A percentile compares a stretch with the other conserved stretches of the same genome.
Conservation (phyloP, 2,888 invertebrate species). For the Drosophila bunnanda region DNA sequence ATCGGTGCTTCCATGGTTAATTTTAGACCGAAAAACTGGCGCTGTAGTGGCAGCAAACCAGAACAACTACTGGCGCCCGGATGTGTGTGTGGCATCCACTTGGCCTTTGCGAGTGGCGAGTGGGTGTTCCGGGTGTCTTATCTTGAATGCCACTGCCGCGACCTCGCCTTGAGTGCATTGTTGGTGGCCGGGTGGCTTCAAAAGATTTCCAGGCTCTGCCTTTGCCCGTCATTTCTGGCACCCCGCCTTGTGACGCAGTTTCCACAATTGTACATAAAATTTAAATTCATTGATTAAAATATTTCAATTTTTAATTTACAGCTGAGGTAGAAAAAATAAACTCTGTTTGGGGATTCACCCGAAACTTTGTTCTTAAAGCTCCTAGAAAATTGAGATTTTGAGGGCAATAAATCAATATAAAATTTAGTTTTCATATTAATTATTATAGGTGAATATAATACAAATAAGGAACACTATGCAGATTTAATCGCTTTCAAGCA, state of each 20-base stretch:
- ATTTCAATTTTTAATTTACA: background rate
- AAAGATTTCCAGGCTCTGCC: conserved; percentile 6
- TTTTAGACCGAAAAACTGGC: conserved; percentile 52
- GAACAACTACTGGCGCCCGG: conserved; percentile 56
- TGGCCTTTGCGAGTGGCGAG: conserved; percentile 65
- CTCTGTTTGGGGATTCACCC: background rate
- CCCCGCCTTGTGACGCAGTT: conserved; percentile 10
- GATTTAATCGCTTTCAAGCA: background rate
- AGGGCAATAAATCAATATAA: background rate
- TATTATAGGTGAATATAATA: background rate
- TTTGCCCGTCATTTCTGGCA: conserved; percentile 8
- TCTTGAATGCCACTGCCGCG: conserved; percentile 44
- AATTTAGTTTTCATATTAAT: background rate
- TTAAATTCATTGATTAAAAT: background rate
- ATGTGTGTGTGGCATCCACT: conserved; percentile 59
- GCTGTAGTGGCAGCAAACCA: conserved; percentile 32
- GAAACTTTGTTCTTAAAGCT: background rate
- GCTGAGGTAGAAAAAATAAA: background rate
- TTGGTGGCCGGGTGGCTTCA: conserved; percentile 17
- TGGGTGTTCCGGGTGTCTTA: conserved; percentile 42
- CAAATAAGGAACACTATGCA: background rate
- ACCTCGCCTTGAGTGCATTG: conserved; percentile 47
- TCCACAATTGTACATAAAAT: background rate
- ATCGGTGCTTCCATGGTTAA: conserved; percentile 50
- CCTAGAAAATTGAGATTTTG: rapidly evolving